These are phyloP conservation scores for Romanogobio albipinnatus DNA, from an alignment of 2,113 vertebrate species.

Conservation along the genomic window DNA sequence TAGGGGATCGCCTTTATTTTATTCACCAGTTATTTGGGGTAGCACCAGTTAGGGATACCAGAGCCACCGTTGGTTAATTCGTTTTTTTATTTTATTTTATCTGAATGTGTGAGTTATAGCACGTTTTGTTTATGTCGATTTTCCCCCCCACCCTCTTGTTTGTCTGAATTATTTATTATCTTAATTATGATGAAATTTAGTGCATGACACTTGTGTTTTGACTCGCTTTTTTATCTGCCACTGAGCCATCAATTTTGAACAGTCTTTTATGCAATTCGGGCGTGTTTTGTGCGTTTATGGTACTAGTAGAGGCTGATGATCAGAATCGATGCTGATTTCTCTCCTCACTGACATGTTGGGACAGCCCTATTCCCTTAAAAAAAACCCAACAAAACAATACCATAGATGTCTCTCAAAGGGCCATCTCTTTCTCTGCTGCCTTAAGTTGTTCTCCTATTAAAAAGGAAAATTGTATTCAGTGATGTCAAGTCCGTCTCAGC, in stretches of 20 bases:
- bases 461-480: slow-evolving; percentile 47
- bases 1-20: neutral
- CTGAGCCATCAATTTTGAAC: slow-evolving; percentile 70
- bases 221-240: slow-evolving; percentile 58
- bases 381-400: slow-evolving; percentile 21
- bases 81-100: slow-evolving; percentile 26
- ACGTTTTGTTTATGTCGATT: slow-evolving; percentile 20
- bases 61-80: slow-evolving; percentile 9
- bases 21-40: slow-evolving; percentile 1
- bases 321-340: slow-evolving; percentile 43
- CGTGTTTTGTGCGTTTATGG: slow-evolving; percentile 46
- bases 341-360: slow-evolving; percentile 28
- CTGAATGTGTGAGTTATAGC: slow-evolving; percentile 36
- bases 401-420: slow-evolving; percentile 51
- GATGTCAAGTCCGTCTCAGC: slow-evolving; percentile 54
- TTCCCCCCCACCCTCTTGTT: slow-evolving; percentile 29
- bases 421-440: slow-evolving; percentile 61
- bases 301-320: slow-evolving; percentile 41
- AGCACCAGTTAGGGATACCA: slow-evolving; percentile 24
- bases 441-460: slow-evolving; percentile 63
- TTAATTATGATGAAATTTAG: slow-evolving; percentile 52
- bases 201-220: slow-evolving; percentile 46
- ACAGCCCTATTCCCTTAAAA: slow-evolving; percentile 27
- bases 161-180: slow-evolving; percentile 64
- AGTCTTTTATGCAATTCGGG: slow-evolving; percentile 60